phyloP scores from a whole-genome alignment of 2,888 invertebrate genomes.

The Ichneumoninae sp. region DNA sequence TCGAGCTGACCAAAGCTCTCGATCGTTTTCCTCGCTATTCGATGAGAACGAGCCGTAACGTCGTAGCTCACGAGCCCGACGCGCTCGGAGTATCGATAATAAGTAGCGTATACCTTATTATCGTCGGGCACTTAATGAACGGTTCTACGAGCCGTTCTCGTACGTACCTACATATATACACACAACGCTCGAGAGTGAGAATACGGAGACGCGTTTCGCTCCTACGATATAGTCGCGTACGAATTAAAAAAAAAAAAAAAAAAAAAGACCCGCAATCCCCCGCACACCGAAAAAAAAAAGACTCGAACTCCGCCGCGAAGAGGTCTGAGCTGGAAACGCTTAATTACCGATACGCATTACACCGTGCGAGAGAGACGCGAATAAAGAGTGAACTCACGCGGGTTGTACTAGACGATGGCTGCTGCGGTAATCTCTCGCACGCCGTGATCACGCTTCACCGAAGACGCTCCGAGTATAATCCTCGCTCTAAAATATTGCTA shows the following conservation, averaged over 20 bases:
- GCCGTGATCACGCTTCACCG: slow-evolving; percentile 32
- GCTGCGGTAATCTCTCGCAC: slow-evolving; percentile 42
- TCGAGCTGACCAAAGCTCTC: slow-evolving; percentile 10
- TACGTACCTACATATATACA: not conserved
- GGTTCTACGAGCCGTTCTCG: slow-evolving; percentile 38
- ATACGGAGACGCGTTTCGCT: slow-evolving; percentile 36
- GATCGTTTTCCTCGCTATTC: slow-evolving; percentile 26
- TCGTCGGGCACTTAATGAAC: slow-evolving; percentile 60
- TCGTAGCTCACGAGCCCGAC: slow-evolving; percentile 48
- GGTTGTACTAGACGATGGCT: not conserved
- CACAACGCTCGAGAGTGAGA: slow-evolving; percentile 17
- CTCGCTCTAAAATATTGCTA: slow-evolving; percentile 55
- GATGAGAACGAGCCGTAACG: slow-evolving; percentile 29
- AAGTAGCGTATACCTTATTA: slow-evolving; percentile 61
- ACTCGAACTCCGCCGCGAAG: slow-evolving; percentile 32
- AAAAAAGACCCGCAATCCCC: too few species aligned
- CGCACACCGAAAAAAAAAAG: too few species aligned
- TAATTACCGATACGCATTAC: slow-evolving; percentile 62
- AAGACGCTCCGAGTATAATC: slow-evolving; percentile 54
- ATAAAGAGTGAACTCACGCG: slow-evolving; percentile 25
- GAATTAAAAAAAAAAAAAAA: slow-evolving; percentile 23
- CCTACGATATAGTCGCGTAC: slow-evolving; percentile 26
- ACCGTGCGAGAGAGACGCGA: slow-evolving; percentile 22
- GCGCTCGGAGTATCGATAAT: slow-evolving; percentile 55
- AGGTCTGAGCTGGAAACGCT: slow-evolving; percentile 53